These are phyloP conservation scores for Dasysyrphus tricinctus DNA, from an alignment of 2,888 invertebrate genomes.

Conservation along the genomic window DNA sequence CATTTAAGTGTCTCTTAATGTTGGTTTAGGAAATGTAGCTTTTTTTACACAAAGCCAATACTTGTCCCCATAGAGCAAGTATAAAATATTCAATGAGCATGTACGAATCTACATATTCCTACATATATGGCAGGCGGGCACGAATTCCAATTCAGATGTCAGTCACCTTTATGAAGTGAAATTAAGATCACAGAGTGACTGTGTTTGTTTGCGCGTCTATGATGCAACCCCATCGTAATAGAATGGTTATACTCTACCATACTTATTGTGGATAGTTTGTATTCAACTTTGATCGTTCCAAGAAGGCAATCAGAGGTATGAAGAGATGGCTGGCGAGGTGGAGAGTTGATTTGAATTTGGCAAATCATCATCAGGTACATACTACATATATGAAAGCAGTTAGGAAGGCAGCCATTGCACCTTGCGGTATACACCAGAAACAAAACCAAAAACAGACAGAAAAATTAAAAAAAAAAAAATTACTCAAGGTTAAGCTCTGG, in stretches of 20 bases:
- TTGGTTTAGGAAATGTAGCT: no score
- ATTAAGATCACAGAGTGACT: slow-evolving; percentile 61
- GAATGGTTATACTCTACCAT: slow-evolving; percentile 31
- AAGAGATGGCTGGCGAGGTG: not conserved
- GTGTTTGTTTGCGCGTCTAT: slow-evolving; percentile 21
- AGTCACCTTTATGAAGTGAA: slow-evolving; percentile 70
- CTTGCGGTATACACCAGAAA: slow-evolving; percentile 53
- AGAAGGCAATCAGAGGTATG: not conserved
- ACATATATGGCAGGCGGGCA: slow-evolving; percentile 21
- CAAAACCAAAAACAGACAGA: slow-evolving; percentile 42
- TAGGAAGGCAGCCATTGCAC: slow-evolving; percentile 69
- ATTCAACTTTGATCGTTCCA: slow-evolving; percentile 10
- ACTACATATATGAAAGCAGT: slow-evolving; percentile 42
- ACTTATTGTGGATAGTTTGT: not conserved
- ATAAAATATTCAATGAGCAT: slow-evolving; percentile 65
- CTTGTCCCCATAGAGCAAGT: not conserved
- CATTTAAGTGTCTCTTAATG: no score
- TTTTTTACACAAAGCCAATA: slow-evolving; percentile 5
- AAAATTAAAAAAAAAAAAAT: slow-evolving; percentile 3
- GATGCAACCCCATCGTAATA: slow-evolving; percentile 57
- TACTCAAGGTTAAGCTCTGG: slow-evolving; percentile 72
- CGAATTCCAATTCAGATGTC: slow-evolving; percentile 72
- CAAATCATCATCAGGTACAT: slow-evolving; percentile 28
- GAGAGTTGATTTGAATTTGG: slow-evolving; percentile 42
- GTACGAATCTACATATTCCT: slow-evolving; percentile 51